These are phyloP conservation scores for Torymus tubicola DNA, from an alignment of 2,888 invertebrate genomes.

Conservation along the genomic window DNA sequence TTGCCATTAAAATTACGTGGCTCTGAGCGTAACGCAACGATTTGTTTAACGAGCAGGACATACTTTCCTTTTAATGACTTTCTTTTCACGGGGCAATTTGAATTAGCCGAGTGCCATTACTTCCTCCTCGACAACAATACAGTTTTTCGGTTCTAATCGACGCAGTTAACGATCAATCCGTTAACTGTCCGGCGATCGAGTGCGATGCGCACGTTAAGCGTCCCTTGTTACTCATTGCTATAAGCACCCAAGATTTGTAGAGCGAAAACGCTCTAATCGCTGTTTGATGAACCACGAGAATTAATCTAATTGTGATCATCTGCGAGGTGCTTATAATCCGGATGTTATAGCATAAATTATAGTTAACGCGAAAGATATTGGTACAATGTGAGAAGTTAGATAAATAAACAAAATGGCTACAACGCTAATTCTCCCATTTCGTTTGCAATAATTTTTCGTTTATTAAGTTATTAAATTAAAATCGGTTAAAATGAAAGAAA, in stretches of 20 bases:
- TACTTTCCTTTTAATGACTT: slow-evolving; percentile 41
- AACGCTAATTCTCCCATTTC: too few relatives aligned
- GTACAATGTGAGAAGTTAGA: too few relatives aligned
- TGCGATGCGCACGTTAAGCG: too few relatives aligned
- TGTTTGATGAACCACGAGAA: slow-evolving; percentile 10
- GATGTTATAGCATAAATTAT: too few relatives aligned
- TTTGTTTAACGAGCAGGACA: slow-evolving; percentile 41
- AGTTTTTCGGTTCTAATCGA: not conserved
- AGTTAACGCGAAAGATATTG: too few relatives aligned
- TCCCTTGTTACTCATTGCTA: too few relatives aligned
- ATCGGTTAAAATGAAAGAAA: too few relatives aligned
- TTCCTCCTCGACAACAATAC: not conserved
- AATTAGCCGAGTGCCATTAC: slow-evolving; percentile 23
- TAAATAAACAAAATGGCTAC: too few relatives aligned
- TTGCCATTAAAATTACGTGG: slow-evolving; percentile 24
- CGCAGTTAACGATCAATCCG: slow-evolving; percentile 1
- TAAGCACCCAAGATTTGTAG: not conserved
- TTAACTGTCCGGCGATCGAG: too few relatives aligned
- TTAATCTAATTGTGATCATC: not conserved
- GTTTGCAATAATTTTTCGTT: too few relatives aligned
- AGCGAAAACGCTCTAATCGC: not conserved
- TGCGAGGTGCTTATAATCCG: too few relatives aligned
- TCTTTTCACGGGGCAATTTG: slow-evolving; percentile 20
- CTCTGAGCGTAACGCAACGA: slow-evolving; percentile 4
- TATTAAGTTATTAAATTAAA: too few relatives aligned